Base-by-base conservation (phyloP, 2,888 invertebrate species). In the Nemotelus pantherinus region DNA sequence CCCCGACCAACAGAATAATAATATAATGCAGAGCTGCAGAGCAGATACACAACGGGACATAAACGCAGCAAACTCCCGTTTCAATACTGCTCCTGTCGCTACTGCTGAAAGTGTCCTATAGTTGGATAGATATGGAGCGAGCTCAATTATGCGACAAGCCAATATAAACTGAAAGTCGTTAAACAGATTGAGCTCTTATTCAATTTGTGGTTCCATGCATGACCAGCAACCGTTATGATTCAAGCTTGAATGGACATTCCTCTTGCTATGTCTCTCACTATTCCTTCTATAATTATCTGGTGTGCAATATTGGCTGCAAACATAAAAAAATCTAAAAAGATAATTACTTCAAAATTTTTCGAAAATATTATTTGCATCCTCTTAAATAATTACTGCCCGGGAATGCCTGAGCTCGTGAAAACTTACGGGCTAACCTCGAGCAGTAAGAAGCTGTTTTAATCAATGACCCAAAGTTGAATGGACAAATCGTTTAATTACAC, bases 131-230 rank as follows among this genome's bases (percentile, higher is more conserved):
- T 67, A 67, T 50, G 50, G 70, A 10, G 55, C 5, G 47, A 41
- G 53, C 43, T 70, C 70, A 70, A 70, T 70, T 70, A 70, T 70
- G 70, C 70, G 70, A 70, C 70, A 70, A 70, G 41, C 70, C 70
- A 70, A 55, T 47, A 70, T 55, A 47, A 55, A 70, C 53, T 70
- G 70, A 41, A 25, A 70, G 70, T 70, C 70, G 70, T 70, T 70
- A 70, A 70, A 70, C 70, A 70, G 70, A 70, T 70, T 70, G 53
- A 25, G 70, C 55, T 47, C 53, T 70, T 70, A 70, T 70, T 70
- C 70, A 70, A 70, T 70, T 70, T 70, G 70, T 53, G 70, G 70
- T 70, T 55, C 25, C 70, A 55, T 70, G 70, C 70, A 45, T 53
- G 70, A 43, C 70, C 48, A 10, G 55, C 41, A 41, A 63, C 39